phyloP scores from a whole-genome alignment of 2,797 vertebrate species.

The Spinibarbus caldwelli region DNA sequence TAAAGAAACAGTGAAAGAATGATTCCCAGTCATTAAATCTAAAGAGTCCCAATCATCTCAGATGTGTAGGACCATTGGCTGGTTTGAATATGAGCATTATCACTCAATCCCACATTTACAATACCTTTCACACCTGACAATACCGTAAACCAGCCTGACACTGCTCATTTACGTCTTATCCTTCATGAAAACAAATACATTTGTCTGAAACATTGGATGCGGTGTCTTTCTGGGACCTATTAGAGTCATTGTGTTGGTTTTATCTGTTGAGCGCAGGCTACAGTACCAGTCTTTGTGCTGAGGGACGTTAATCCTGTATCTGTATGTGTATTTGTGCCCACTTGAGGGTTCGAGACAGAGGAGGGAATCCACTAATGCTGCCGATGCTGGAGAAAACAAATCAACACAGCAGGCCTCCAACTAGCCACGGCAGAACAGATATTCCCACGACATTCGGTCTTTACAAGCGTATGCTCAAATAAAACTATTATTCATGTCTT shows the following conservation, averaged over 20 bases:
- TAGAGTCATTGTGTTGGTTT: conserved; percentile 84
- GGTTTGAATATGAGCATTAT: conserved; percentile 80
- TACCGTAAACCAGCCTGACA: conserved; percentile 73
- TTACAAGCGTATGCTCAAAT: conserved; percentile 49
- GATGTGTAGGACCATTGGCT: conserved; percentile 57
- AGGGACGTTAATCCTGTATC: conserved; percentile 60
- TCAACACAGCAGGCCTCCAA: conserved; percentile 52
- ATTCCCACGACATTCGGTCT: conserved; percentile 48
- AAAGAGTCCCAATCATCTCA: conserved; percentile 67
- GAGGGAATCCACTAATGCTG: conserved; percentile 47
- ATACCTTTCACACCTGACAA: conserved; percentile 80
- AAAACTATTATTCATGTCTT: conserved; percentile 41
- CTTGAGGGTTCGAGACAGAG: conserved; percentile 35
- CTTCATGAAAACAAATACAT: conserved; percentile 84
- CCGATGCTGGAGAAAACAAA: conserved; percentile 48
- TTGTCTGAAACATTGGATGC: conserved; percentile 75
- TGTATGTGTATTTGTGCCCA: conserved; percentile 45
- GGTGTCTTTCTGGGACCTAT: conserved; percentile 78
- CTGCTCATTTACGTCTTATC: conserved; percentile 79
- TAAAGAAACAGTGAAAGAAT: conserved; percentile 36
- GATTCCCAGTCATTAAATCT: conserved; percentile 31
- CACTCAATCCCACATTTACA: conserved; percentile 80
- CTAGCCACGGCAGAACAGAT: conserved; percentile 45
- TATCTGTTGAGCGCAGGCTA: conserved; percentile 85
- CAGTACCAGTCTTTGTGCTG: conserved; percentile 69